Conservation (phyloP, 2,113 vertebrate species). For the Rhinoderma darwinii region DNA sequence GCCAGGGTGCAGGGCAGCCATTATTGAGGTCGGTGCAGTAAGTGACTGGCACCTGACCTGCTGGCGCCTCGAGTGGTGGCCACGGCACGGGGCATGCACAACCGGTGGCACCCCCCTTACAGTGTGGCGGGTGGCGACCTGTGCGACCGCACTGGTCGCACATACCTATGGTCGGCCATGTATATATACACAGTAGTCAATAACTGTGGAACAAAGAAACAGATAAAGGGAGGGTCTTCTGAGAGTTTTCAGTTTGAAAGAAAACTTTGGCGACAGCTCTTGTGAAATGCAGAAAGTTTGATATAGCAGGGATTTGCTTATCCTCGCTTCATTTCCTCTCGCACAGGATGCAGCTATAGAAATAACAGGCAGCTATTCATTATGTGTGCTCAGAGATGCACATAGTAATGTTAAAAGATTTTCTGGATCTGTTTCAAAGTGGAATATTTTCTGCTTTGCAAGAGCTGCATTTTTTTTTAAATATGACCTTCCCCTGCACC, state of each 20-base stretch:
- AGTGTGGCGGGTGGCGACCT: too few relatives aligned
- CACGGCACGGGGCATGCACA: too few relatives aligned
- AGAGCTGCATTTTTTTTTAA: conserved; percentile 28
- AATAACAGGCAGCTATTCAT: conserved; percentile 52
- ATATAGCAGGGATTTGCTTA: conserved; percentile 50
- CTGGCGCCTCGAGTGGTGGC: too few relatives aligned
- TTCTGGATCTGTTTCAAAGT: conserved; percentile 46
- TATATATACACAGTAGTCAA: not conserved
- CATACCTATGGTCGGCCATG: too few relatives aligned
- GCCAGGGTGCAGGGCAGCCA: too few relatives aligned
- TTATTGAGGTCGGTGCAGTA: too few relatives aligned
- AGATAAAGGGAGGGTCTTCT: conserved; percentile 65
- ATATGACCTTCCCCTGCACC: conserved; percentile 29
- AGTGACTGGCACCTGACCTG: too few relatives aligned
- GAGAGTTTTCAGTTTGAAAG: conserved; percentile 1
- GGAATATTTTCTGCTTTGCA: conserved; percentile 44
- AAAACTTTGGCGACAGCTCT: conserved; percentile 6
- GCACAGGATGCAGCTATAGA: conserved; percentile 53
- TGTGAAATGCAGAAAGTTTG: conserved; percentile 33
- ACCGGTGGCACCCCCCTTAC: too few relatives aligned
- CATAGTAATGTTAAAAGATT: conserved; percentile 44
- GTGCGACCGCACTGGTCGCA: too few relatives aligned
- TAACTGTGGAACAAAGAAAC: conserved; percentile 55
- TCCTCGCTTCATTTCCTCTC: conserved; percentile 49
- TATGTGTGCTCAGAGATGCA: conserved; percentile 33